Conservation (phyloP, 2,888 invertebrate species). For the Sesia bembeciformis region DNA sequence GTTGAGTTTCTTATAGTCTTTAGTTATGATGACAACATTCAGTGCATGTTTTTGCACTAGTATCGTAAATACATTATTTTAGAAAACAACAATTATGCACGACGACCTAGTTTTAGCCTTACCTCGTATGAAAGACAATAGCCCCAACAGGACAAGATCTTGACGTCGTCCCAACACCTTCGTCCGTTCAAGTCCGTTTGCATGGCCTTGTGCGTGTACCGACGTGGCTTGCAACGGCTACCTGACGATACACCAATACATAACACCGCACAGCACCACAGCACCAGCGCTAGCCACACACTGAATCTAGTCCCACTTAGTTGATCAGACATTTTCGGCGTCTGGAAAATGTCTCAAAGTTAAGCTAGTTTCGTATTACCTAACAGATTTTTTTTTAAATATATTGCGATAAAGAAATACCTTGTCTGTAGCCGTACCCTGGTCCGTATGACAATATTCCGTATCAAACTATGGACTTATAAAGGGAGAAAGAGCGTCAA, state of each 20-base stretch:
- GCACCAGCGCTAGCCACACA: slow-evolving; percentile 18
- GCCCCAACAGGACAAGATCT: slow-evolving; percentile 88
- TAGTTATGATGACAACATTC: no score
- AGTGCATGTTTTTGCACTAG: no score
- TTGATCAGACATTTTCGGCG: not conserved
- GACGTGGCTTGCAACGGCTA: slow-evolving; percentile 43
- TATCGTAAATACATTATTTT: no score
- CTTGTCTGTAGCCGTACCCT: slow-evolving; percentile 21
- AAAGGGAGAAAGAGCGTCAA: slow-evolving; percentile 44
- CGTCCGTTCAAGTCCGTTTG: slow-evolving; percentile 76
- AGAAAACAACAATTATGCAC: no score
- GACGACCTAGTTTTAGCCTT: slow-evolving; percentile 7
- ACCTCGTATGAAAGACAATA: slow-evolving; percentile 91
- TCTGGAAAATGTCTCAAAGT: no score
- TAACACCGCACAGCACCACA: slow-evolving; percentile 28
- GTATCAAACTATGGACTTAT: slow-evolving; percentile 37
- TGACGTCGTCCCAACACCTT: slow-evolving; percentile 85
- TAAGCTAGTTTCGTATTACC: no score
- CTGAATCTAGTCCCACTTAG: slow-evolving; percentile 10
- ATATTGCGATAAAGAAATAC: not conserved
- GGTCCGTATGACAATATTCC: slow-evolving; percentile 25
- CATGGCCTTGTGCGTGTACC: slow-evolving; percentile 50
- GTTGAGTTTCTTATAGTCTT: no score
- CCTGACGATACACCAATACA: slow-evolving; percentile 23
- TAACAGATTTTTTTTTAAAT: not conserved